Conservation (phyloP, 2,113 vertebrate species). For the Oceanites oceanicus region DNA sequence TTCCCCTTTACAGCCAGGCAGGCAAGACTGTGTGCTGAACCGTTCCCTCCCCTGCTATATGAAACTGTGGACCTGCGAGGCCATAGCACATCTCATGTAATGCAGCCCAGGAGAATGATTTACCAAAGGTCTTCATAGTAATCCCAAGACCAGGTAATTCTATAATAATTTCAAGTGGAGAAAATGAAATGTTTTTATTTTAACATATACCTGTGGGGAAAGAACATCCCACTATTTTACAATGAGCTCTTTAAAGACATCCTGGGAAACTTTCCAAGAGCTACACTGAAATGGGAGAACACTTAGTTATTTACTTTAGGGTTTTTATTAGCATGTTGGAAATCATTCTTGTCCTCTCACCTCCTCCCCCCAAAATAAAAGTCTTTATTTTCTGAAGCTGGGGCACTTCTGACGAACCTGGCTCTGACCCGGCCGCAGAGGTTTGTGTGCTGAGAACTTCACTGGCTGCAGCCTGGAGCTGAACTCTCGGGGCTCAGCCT, state of each 20-base stretch:
- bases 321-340: not conserved
- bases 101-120: not conserved
- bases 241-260: not conserved
- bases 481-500: not conserved
- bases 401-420: not conserved
- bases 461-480: not conserved
- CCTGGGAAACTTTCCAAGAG: not conserved
- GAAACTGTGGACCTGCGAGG: rapidly evolving
- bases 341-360: not conserved
- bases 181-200: not conserved
- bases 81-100: rapidly evolving
- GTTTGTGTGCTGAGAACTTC: not conserved
- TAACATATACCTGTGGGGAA: not conserved
- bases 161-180: not conserved
- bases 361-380: not conserved
- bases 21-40: not conserved
- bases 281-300: not conserved
- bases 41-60: not conserved
- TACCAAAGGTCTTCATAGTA: not conserved
- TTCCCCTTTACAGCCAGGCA: not conserved
- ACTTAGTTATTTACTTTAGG: not conserved
- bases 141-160: not conserved
- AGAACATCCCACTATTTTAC: not conserved
- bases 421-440: not conserved
- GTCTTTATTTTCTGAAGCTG: not conserved